These are phyloP conservation scores for Aphis craccivora DNA, from an alignment of 1,140 invertebrate species.

Conservation along the genomic window DNA sequence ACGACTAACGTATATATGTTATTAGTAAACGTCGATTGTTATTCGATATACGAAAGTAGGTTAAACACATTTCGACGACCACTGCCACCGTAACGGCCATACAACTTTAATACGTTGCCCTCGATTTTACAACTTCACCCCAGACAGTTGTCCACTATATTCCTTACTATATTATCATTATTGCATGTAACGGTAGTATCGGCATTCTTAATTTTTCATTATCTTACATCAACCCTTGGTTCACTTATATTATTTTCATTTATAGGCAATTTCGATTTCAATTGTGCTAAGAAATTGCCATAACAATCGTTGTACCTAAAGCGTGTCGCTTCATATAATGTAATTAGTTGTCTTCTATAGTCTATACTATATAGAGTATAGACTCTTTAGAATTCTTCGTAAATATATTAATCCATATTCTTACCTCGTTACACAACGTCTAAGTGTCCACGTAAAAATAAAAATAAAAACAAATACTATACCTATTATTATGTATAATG, in stretches of 20 bases:
- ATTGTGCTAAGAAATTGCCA: background rate
- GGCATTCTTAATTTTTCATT: background rate
- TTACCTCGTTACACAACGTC: too few relatives aligned
- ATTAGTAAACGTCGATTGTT: background rate
- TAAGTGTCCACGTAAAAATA: too few relatives aligned
- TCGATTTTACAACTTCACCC: background rate
- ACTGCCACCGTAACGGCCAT: background rate
- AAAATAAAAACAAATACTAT: too few relatives aligned
- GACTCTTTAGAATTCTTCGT: too few relatives aligned
- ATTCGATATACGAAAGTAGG: background rate
- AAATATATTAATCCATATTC: too few relatives aligned
- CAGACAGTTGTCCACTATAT: background rate
- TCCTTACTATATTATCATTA: background rate
- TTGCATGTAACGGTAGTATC: background rate
- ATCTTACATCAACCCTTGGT: background rate
- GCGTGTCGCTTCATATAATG: background rate
- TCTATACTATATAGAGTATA: too few relatives aligned
- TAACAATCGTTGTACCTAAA: background rate
- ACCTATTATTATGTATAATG: too few relatives aligned
- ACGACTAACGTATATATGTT: background rate
- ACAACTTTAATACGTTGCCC: background rate
- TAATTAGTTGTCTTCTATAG: too few relatives aligned
- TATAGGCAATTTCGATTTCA: background rate
- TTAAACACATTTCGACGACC: conserved; percentile 15
- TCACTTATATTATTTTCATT: background rate